phyloP scores from a whole-genome alignment of 2,797 vertebrate genomes.

The Tapirus indicus region DNA sequence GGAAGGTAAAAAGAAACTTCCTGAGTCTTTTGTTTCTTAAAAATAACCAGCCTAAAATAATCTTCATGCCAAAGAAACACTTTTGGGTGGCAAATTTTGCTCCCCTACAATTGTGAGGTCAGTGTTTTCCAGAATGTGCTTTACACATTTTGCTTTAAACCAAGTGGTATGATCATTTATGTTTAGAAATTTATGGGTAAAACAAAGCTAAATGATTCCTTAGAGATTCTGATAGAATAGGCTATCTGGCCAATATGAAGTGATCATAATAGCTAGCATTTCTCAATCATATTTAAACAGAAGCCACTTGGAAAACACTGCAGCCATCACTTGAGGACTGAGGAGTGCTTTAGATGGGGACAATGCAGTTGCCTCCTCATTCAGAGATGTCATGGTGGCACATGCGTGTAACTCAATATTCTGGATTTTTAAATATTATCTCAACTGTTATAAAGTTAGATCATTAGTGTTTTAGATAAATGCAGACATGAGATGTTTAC shows the following conservation, averaged over 20 bases:
- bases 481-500: background rate
- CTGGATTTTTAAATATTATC: background rate
- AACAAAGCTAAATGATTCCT: background rate
- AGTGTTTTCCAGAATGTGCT: background rate
- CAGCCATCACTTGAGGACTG: background rate
- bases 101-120: background rate
- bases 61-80: no score
- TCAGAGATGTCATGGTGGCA: background rate
- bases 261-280: background rate
- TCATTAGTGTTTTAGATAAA: background rate
- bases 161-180: background rate
- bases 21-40: no score
- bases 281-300: background rate
- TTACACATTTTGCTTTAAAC: background rate
- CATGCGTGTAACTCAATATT: background rate
- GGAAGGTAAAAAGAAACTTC: no score
- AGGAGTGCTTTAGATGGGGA: background rate
- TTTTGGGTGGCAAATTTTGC: no score
- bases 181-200: background rate
- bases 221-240: background rate
- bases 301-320: background rate
- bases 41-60: no score
- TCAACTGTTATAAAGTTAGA: background rate
- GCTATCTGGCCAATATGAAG: background rate
- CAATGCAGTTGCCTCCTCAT: background rate